phyloP scores from a whole-genome alignment of 2,797 vertebrate species.

The Cyprinella venusta region DNA sequence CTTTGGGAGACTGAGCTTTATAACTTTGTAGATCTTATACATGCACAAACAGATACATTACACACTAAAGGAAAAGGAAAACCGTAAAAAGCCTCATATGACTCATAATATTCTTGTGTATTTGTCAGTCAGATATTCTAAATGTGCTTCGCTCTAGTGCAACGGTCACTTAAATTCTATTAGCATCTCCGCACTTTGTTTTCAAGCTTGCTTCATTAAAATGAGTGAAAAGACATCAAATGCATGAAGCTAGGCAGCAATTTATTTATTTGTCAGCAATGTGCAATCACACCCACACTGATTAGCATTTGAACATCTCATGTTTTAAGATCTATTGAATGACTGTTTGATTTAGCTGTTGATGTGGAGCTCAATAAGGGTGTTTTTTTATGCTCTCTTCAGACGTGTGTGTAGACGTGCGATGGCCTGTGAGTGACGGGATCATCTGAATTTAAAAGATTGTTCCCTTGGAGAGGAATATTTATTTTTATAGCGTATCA shows the following conservation, averaged over 20 bases:
- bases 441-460: constrained; percentile 47
- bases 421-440: constrained; percentile 14
- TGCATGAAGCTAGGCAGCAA: constrained; percentile 20
- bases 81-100: background rate
- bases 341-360: constrained; percentile 27
- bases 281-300: constrained; percentile 48
- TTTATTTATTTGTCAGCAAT: constrained; percentile 48
- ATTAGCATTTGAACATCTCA: constrained; percentile 40
- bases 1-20: background rate
- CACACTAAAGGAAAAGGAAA: background rate
- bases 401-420: background rate
- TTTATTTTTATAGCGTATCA: constrained; percentile 52
- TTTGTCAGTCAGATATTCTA: background rate
- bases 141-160: background rate
- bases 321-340: constrained; percentile 39
- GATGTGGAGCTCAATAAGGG: background rate
- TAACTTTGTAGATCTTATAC: background rate
- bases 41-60: background rate
- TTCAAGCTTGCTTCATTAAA: constrained; percentile 19
- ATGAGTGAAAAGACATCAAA: constrained; percentile 24
- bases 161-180: background rate
- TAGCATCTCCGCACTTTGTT: constrained; percentile 2
- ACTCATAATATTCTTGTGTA: background rate
- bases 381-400: constrained; percentile 22
- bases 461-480: constrained; percentile 28